These are phyloP conservation scores for Pentalonia nigronervosa DNA, from an alignment of 1,140 invertebrate genomes.

Conservation along the genomic window DNA sequence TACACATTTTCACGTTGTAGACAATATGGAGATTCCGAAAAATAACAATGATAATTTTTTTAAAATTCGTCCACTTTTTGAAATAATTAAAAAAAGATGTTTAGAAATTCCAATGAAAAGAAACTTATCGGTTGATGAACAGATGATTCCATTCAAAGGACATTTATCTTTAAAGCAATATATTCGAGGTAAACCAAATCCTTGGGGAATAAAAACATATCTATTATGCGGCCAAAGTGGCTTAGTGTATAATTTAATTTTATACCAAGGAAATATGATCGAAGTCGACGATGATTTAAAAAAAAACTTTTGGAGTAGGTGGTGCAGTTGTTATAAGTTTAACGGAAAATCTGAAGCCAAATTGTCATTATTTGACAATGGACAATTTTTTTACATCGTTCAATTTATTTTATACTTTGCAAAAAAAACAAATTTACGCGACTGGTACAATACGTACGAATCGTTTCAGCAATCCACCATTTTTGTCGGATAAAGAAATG, in stretches of 20 bases:
- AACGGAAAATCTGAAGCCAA: background rate
- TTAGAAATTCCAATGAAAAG: too few species aligned
- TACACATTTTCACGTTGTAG: too few species aligned
- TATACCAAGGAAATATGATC: slow-evolving; percentile 16
- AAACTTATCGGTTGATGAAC: slow-evolving; percentile 40
- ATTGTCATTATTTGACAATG: slow-evolving; percentile 22
- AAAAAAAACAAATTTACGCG: slow-evolving; percentile 23
- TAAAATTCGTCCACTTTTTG: too few species aligned
- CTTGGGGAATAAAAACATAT: slow-evolving; percentile 61
- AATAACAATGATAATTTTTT: too few species aligned
- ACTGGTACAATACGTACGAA: slow-evolving; percentile 2
- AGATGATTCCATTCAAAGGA: slow-evolving; percentile 53
- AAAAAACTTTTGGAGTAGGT: background rate
- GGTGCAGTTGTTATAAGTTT: slow-evolving; percentile 62
- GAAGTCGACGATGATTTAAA: slow-evolving; percentile 5
- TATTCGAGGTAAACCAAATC: slow-evolving; percentile 58
- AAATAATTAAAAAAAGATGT: too few species aligned
- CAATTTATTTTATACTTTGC: background rate
- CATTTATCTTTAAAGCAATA: slow-evolving; percentile 58
- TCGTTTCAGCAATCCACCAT: background rate
- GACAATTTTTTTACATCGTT: slow-evolving; percentile 18
- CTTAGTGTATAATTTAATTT: slow-evolving; percentile 2
- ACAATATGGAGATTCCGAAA: too few species aligned
- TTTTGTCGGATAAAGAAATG: background rate
- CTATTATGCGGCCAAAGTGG: slow-evolving; percentile 43